phyloP scores from a whole-genome alignment of 2,113 vertebrate genomes.

The Damaliscus lunatus region DNA sequence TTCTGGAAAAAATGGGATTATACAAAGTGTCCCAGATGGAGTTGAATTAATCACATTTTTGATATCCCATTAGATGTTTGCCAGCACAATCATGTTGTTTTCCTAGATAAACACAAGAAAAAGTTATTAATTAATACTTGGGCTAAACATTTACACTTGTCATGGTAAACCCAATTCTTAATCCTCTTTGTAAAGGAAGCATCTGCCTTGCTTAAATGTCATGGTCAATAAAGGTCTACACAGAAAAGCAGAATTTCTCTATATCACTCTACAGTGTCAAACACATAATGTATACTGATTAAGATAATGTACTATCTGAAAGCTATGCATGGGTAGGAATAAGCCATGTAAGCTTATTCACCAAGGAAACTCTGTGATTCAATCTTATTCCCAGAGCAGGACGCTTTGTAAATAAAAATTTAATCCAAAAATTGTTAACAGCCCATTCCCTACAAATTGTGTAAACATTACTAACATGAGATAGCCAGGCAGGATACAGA shows the following conservation, averaged over 20 bases:
- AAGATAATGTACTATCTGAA: not conserved
- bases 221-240: not conserved
- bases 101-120: not conserved
- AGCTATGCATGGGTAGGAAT: not conserved
- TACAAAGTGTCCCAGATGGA: not conserved
- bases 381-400: not conserved
- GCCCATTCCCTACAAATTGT: not conserved
- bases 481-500: not conserved
- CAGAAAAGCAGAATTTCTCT: not conserved
- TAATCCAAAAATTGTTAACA: slow-evolving; percentile 24
- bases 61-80: not conserved
- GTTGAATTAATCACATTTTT: not conserved
- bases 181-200: not conserved
- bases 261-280: not conserved
- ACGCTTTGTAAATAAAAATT: slow-evolving; percentile 51
- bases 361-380: slow-evolving; percentile 62
- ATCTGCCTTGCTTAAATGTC: slow-evolving; percentile 33
- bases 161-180: not conserved
- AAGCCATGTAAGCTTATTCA: slow-evolving; percentile 59
- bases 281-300: slow-evolving; percentile 1
- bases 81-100: not conserved
- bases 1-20: not conserved
- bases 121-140: not conserved
- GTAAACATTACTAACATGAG: not conserved
- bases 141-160: not conserved